Base-by-base conservation (phyloP, 1,140 invertebrate species). In the Heliconius melpomene region DNA sequence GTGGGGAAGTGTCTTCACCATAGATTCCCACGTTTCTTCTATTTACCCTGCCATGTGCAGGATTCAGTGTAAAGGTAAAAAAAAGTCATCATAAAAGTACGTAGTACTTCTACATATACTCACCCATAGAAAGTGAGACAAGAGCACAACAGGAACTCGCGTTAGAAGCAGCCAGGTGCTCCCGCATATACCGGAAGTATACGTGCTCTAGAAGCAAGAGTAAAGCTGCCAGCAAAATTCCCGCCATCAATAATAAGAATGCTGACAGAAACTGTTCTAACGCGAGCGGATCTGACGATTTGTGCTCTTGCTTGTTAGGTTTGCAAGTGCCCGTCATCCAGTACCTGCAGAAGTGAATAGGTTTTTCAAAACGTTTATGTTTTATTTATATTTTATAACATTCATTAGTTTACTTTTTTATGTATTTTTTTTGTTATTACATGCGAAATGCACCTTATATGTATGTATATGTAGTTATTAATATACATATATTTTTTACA, bases 241-340 rank as follows among this genome's bases (percentile, higher is more conserved):
- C 99, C 77, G 97, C 98, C 95, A 98, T 98, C 18, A 99, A 96
- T 78, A 99, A 96, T 16, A 99, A 95, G 92, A 99, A 99, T 23
- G 99, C 99, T 50, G 98, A 99, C 87, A 99, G 97, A 94, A 99
- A 99, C 95, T 99, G 99, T 90, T 99, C 98, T 66, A 99, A 95
- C 2, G 98, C 98, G 81, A 99, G 94, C 1, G 98, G 98, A 91
- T 99, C 98, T 78, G 97, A 98, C 66, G 97, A 97, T 90, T 98
- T 98, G 86, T 98, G 96, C 88, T 98, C 97, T 90, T 98, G 97
- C 87, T 98, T 98, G 23, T 98, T 98, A 0, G 98, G 98, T 86
- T 98, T 97, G 93, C 99, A 99, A 0, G 98, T 98, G 7, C 99
- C 99, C 1, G 99, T 99, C 96, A 99, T 98, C 98, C 99, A 99